Conservation (phyloP, 2,888 invertebrate species). For the Drepana falcataria region DNA sequence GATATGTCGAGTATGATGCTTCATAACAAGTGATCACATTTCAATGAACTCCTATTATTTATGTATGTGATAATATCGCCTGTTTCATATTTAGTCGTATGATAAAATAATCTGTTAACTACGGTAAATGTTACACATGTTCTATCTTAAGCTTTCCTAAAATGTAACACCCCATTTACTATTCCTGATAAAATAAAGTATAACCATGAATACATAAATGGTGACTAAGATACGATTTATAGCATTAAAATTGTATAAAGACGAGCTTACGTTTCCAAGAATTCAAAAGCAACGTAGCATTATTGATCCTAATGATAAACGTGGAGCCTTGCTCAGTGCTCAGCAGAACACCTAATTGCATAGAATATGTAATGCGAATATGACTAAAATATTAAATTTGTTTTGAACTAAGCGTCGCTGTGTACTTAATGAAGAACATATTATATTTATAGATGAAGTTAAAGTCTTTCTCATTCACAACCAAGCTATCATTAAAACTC, state of each 20-base stretch:
- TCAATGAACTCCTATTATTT: not conserved
- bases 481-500: too few species aligned
- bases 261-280: not conserved
- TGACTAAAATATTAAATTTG: constrained; percentile 8
- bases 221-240: not conserved
- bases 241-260: not conserved
- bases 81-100: too few species aligned
- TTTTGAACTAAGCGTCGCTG: not conserved
- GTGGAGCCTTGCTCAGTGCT: constrained; percentile 2
- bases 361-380: constrained; percentile 7
- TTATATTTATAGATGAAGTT: not conserved
- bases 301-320: constrained; percentile 5
- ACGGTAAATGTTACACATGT: too few species aligned
- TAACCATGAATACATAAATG: not conserved
- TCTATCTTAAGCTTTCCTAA: too few species aligned
- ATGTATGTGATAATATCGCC: not conserved
- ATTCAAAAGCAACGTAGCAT: not conserved
- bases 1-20: not conserved
- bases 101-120: too few species aligned
- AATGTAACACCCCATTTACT: too few species aligned
- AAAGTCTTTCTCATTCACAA: too few species aligned
- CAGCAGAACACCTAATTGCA: constrained; percentile 6
- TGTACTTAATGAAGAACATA: not conserved
- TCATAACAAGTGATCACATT: not conserved
- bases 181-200: too few species aligned